phyloP scores from a whole-genome alignment of 1,140 invertebrate genomes.

The Reticulitermes speratus region DNA sequence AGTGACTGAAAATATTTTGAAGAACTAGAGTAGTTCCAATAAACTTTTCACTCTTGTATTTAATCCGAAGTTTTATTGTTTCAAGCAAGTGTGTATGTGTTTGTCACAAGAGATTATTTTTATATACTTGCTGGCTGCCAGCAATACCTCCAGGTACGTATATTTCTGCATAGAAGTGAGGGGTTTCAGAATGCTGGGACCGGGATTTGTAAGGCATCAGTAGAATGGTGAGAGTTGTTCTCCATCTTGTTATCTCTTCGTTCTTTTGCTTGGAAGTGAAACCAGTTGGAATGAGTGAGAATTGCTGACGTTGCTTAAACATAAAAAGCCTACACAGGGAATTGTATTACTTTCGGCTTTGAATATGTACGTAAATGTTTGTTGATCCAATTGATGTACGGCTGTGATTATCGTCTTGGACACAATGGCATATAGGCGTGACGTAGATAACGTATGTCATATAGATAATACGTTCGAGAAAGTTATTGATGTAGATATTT shows the following conservation, averaged over 20 bases:
- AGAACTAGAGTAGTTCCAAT: neutral
- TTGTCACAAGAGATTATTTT: neutral
- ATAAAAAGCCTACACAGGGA: neutral
- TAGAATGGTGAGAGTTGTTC: conserved; percentile 2
- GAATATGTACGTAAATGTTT: neutral
- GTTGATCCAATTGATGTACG: neutral
- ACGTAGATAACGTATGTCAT: neutral
- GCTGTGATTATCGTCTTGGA: neutral
- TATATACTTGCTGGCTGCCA: conserved; percentile 1
- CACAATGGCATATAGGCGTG: neutral
- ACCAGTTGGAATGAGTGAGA: neutral
- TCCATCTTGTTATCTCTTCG: neutral
- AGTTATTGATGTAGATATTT: neutral
- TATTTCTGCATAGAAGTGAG: neutral
- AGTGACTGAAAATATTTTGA: conserved; percentile 16
- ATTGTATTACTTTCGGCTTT: neutral
- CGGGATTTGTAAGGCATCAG: neutral
- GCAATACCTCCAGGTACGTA: neutral
- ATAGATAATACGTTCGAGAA: neutral
- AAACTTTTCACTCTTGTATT: neutral
- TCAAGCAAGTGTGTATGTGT: neutral
- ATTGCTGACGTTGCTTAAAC: neutral
- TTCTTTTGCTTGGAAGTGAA: conserved; percentile 1
- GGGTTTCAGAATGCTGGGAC: neutral
- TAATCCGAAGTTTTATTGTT: neutral